Evolutionary conservation across 2,888 invertebrate genomes (phyloP), one percentile per base, ranked within the genome.

Genomic region (Cheilosia vernalis): DNA sequence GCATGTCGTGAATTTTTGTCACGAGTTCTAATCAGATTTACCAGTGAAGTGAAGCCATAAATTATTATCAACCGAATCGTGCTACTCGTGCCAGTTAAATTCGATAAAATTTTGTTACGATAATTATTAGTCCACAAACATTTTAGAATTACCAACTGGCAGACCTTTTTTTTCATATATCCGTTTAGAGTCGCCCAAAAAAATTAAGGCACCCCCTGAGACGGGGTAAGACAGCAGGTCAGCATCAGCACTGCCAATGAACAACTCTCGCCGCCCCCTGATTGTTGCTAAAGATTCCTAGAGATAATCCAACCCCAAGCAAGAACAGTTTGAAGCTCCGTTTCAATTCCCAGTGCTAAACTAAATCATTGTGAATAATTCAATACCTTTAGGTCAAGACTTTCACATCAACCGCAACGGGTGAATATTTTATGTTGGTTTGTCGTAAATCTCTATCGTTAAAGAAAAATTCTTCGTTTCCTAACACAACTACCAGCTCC

Each of bases 391-490:
- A 60, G 51, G 51, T 76, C 30, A 24, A 70, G 42, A 67, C 60
- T 79, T 73, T 56, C 33, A 63, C 47, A 78, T n/a, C 73, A 51
- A 33, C 58, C 61, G 58, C 56, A 49, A 19, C 47, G 40, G 37
- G 61, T 83, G 67, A 83, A 83, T 83, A 78, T 73, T 83, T 83
- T 63, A 83, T 79, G 61, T 55, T 33, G 67, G 67, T 51, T 42
- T 27, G 42, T 67, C 66, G 42, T 76, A 67, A 60, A 76, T 60
- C 58, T 58, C 49, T 60, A 58, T 74, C 64, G 40, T 47, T 63
- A 37, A 27, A 64, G 55, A 44, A 56, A 15, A 47, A 64, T 2
- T 7, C n/a, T 44, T 6, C 42, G n/a, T 49, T n/a, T n/a, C 55
- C 37, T 19, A 19, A 49, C 55, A 40, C 44, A 51, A 2, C 33